Percentiles rank a stretch among this genome's conserved stretches.
Evolutionary conservation across 1,140 invertebrate genomes (phyloP).

Genomic region (Proales similis): DNA sequence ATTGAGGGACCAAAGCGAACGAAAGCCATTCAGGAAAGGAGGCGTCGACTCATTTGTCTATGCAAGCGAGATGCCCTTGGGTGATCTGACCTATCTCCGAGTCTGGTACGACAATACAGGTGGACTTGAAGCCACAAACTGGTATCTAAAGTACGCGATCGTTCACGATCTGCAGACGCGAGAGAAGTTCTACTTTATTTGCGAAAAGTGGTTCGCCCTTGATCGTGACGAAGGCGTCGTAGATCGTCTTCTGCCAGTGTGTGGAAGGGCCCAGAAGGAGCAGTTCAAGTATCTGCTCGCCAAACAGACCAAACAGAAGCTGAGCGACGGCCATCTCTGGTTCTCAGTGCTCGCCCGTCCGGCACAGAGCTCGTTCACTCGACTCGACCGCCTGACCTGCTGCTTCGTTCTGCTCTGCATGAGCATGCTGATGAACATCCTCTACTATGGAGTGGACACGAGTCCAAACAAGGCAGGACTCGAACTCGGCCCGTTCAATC

Average conservation of each 20-base stretch:
- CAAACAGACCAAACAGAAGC: slow-evolving; percentile 51
- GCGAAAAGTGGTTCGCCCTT: slow-evolving; percentile 57
- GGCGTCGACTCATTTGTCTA: slow-evolving; percentile 56
- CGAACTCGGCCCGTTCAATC: slow-evolving; percentile 53
- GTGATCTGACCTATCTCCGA: slow-evolving; percentile 54
- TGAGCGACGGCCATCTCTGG: slow-evolving; percentile 59
- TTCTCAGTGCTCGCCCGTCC: slow-evolving; percentile 57
- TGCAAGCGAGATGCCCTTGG: slow-evolving; percentile 51
- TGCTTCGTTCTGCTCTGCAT: slow-evolving; percentile 57
- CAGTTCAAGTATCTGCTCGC: slow-evolving; percentile 56
- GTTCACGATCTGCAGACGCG: slow-evolving; percentile 52
- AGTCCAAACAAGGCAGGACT: not conserved
- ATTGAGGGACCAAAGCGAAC: slow-evolving; percentile 49
- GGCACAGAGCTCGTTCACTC: slow-evolving; percentile 55
- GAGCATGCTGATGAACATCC: slow-evolving; percentile 58
- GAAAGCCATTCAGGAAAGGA: slow-evolving; percentile 52
- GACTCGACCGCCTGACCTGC: slow-evolving; percentile 55
- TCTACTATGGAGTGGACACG: slow-evolving; percentile 54
- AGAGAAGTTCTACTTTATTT: slow-evolving; percentile 49
- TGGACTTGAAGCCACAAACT: slow-evolving; percentile 52
- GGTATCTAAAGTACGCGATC: slow-evolving; percentile 51
- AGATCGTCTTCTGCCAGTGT: slow-evolving; percentile 56
- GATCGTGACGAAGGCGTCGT: slow-evolving; percentile 58
- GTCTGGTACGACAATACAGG: slow-evolving; percentile 60
- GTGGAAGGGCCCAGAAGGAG: slow-evolving; percentile 52